Evolutionary conservation across 2,888 invertebrate species (phyloP).

Genomic region (Nebria brevicollis): DNA sequence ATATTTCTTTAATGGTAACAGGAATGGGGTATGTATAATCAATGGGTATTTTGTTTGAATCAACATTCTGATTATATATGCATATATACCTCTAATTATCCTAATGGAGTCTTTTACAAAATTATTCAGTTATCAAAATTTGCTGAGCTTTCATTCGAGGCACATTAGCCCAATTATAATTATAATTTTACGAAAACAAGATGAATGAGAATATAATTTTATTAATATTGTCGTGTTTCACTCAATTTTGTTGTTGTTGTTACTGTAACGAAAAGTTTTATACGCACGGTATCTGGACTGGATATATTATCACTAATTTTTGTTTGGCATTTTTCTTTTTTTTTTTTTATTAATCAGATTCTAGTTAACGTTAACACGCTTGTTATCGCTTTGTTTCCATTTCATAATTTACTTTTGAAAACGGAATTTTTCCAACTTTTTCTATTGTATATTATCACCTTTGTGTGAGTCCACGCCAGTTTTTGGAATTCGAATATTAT

Average conservation of each 20-base stretch:
- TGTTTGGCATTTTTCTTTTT: not conserved
- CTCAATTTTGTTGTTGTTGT: not conserved
- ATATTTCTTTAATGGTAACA: not conserved
- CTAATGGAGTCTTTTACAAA: slow-evolving; percentile 13
- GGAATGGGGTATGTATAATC: not conserved
- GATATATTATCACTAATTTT: not conserved
- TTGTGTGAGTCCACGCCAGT: not conserved
- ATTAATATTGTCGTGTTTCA: slow-evolving; percentile 20
- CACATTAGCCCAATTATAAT: slow-evolving; percentile 17
- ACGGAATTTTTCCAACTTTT: not conserved
- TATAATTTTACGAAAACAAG: slow-evolving; percentile 36
- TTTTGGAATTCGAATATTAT: not conserved
- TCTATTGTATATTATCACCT: not conserved
- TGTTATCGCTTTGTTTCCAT: not conserved
- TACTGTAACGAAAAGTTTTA: not conserved
- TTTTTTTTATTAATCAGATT: not conserved
- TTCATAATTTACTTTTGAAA: not conserved
- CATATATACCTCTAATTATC: slow-evolving; percentile 4
- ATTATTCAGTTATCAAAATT: slow-evolving; percentile 3
- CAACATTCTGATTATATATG: not conserved
- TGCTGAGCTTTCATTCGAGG: not conserved
- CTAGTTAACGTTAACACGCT: not conserved
- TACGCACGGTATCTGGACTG: not conserved
- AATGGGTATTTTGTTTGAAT: not conserved
- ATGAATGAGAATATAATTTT: slow-evolving; percentile 42